These are phyloP conservation scores for Eretmochelys imbricata DNA, from an alignment of 2,113 vertebrate species.

Conservation along the genomic window DNA sequence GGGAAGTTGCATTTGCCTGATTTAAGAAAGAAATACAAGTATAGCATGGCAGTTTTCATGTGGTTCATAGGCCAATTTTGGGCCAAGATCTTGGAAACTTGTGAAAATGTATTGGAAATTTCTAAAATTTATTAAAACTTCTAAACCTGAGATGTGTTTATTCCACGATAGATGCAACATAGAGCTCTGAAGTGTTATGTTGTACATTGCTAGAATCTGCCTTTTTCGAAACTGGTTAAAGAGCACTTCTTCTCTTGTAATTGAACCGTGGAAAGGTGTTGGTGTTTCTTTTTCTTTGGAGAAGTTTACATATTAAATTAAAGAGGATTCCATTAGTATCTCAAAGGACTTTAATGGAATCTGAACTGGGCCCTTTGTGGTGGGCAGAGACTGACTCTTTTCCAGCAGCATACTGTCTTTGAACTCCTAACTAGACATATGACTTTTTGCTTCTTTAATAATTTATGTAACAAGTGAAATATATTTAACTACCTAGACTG, in stretches of 20 bases:
- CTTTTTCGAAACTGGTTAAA: slow-evolving; percentile 1
- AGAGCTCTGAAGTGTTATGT: background rate
- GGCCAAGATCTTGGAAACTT: background rate
- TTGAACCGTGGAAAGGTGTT: background rate
- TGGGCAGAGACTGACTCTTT: background rate
- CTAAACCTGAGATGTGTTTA: background rate
- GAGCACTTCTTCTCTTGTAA: background rate
- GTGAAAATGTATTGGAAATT: background rate
- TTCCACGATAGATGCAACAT: background rate
- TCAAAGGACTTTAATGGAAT: background rate
- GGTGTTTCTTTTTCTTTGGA: background rate
- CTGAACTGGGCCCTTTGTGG: background rate
- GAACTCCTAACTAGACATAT: background rate
- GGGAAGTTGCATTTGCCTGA: background rate
- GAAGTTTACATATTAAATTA: background rate
- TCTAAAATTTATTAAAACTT: background rate
- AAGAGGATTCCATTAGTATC: background rate
- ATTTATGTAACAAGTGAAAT: background rate
- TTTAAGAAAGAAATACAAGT: background rate
- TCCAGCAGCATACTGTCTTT: background rate
- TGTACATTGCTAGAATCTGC: background rate
- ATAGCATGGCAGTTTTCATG: background rate
- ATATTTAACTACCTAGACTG: background rate
- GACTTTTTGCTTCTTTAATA: background rate
- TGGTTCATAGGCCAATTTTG: background rate